Conservation (phyloP, 1,140 invertebrate genomes). For the Dendroctonus ponderosae region DNA sequence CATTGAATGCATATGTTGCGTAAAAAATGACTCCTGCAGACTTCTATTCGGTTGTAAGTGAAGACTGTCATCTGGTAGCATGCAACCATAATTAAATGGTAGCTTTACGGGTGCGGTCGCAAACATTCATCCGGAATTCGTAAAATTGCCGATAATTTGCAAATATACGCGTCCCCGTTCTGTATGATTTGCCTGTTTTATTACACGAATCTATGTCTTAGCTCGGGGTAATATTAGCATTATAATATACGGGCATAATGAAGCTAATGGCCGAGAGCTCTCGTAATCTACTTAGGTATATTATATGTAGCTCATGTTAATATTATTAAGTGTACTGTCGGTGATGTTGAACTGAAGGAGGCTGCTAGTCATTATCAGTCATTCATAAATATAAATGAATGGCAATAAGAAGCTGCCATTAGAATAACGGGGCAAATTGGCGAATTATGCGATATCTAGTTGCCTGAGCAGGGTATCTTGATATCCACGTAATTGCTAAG, state of each 20-base stretch:
- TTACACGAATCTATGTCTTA: background rate
- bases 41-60: background rate
- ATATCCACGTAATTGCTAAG: too few species aligned
- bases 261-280: background rate
- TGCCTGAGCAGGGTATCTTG: too few species aligned
- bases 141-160: slow-evolving; percentile 16
- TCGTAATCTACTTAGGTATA: background rate
- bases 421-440: too few species aligned
- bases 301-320: too few species aligned
- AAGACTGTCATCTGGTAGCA: background rate
- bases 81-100: slow-evolving; percentile 30
- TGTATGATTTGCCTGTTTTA: slow-evolving; percentile 8
- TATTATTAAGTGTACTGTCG: too few species aligned
- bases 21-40: background rate
- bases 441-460: too few species aligned
- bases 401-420: too few species aligned
- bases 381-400: too few species aligned
- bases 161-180: slow-evolving; percentile 10
- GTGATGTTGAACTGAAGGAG: too few species aligned
- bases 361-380: too few species aligned
- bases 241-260: background rate
- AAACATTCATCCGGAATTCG: slow-evolving; percentile 17
- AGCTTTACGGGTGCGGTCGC: slow-evolving; percentile 31
- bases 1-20: background rate
- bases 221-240: too few species aligned